Base-by-base conservation (phyloP, 2,797 vertebrate species). In the Masticophis lateralis region DNA sequence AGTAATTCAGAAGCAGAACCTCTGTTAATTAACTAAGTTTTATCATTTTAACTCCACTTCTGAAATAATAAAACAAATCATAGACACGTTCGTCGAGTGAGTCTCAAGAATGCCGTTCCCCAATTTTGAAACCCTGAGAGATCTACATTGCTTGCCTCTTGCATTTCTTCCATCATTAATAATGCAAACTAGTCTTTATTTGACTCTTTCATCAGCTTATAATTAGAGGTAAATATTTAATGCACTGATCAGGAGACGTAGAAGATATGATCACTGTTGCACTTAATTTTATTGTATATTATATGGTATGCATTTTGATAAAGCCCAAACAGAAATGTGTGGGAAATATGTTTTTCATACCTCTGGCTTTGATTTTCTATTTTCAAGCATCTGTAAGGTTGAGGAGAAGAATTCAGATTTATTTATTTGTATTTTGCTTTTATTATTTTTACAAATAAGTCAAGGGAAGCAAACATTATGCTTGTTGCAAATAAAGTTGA, bases 171-270 rank as follows among this genome's bases (percentile, higher is more conserved):
- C 94, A 94, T 95, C 95, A 96, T 97, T 98, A 96, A 97, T 96
- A 97, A 97, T 97, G 95, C 92, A 97, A 97, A 97, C 97, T 93
- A 97, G 94, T 91, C 97, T 97, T 96, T 97, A 94, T 97, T 97
- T 97, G 94, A 88, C 3, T 95, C 91, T 94, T 94, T 93, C 88
- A 20, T 94, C 96, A 96, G 93, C 95, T 95, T 97, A 94, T 96
- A 96, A 96, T 96, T 96, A 93, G 95, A 96, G 97, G 95, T 96
- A 97, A 98, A 97, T 98, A 97, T 97, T 97, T 98, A 97, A 98
- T 96, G 94, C 88, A 69, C 59, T 96, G 69, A 96, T 96, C 91
- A 94, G 91, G 97, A 97, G 97, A 96, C 96, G 95, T 94, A 89
- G 93, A 97, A 96, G 95, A 95, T 66, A 93, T 27, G 93, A 94